phyloP scores from a whole-genome alignment of 1,140 invertebrate genomes.

The Rhyacophila brunnea region DNA sequence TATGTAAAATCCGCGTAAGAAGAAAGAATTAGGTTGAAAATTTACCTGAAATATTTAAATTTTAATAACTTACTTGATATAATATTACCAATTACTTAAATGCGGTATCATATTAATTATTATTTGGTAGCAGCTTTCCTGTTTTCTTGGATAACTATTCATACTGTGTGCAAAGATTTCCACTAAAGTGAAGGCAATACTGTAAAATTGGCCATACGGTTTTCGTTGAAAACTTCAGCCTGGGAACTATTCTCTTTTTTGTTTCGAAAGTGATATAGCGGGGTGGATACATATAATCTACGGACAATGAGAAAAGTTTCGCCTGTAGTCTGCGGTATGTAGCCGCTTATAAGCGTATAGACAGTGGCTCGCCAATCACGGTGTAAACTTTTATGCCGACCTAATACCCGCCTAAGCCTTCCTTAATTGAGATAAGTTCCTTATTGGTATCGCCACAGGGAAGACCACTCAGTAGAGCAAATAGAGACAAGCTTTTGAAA shows the following conservation, averaged over 20 bases:
- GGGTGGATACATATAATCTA: conserved; percentile 18
- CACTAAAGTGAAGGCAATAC: not conserved
- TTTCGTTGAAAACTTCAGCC: conserved; percentile 20
- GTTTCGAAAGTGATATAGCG: conserved; percentile 12
- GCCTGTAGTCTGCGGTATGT: conserved; percentile 4
- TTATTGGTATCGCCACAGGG: conserved; percentile 16
- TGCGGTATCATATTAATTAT: too few relatives aligned
- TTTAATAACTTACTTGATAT: too few relatives aligned
- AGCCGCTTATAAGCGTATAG: not conserved
- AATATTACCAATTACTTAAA: too few relatives aligned
- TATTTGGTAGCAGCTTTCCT: too few relatives aligned
- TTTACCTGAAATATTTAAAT: too few relatives aligned
- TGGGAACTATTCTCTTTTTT: not conserved
- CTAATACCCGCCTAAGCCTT: conserved; percentile 33
- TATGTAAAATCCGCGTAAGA: too few relatives aligned
- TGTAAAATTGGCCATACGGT: conserved; percentile 9
- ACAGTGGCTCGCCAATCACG: conserved; percentile 23
- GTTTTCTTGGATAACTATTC: too few relatives aligned
- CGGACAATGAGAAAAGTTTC: conserved; percentile 35
- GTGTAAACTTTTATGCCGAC: conserved; percentile 28
- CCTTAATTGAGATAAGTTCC: conserved; percentile 36
- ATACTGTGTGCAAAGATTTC: too few relatives aligned
- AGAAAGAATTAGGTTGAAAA: too few relatives aligned
- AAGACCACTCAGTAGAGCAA: too few relatives aligned
- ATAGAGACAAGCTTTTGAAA: not conserved